phyloP scores from a whole-genome alignment of 2,888 invertebrate species.

The Sialis lutaria region DNA sequence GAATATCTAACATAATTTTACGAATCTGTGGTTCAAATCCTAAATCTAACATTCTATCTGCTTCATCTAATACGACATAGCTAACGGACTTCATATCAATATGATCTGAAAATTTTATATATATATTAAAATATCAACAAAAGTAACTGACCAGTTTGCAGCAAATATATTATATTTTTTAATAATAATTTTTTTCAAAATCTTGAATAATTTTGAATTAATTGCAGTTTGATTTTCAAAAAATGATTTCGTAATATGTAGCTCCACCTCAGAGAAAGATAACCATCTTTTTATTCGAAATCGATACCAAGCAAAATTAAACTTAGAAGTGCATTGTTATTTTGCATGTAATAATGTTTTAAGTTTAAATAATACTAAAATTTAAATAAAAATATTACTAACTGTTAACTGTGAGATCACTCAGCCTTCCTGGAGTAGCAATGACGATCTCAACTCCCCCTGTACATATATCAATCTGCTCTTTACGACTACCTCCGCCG shows the following conservation, averaged over 20 bases:
- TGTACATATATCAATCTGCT: constrained; percentile 56
- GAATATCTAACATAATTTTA: constrained; percentile 58
- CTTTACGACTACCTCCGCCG: constrained; percentile 69
- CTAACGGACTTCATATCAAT: constrained; percentile 66
- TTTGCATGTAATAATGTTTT: no score
- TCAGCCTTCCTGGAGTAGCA: constrained; percentile 85
- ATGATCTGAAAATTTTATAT: constrained; percentile 23
- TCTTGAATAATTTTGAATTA: no score
- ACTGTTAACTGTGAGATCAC: constrained; percentile 46
- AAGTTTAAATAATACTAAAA: no score
- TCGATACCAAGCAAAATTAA: no score
- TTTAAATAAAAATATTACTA: neutral
- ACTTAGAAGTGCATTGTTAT: no score
- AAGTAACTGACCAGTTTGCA: no score
- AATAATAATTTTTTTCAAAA: no score
- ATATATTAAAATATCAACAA: constrained; percentile 2
- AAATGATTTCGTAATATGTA: no score
- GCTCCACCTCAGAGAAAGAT: no score
- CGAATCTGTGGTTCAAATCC: constrained; percentile 81
- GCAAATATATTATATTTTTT: no score
- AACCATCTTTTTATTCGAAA: no score
- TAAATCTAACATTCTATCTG: constrained; percentile 76
- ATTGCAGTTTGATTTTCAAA: no score
- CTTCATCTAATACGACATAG: constrained; percentile 85
- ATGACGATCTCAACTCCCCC: constrained; percentile 88